These are phyloP conservation scores for Zalophus californianus DNA, from an alignment of 2,797 vertebrate species.

Conservation along the genomic window DNA sequence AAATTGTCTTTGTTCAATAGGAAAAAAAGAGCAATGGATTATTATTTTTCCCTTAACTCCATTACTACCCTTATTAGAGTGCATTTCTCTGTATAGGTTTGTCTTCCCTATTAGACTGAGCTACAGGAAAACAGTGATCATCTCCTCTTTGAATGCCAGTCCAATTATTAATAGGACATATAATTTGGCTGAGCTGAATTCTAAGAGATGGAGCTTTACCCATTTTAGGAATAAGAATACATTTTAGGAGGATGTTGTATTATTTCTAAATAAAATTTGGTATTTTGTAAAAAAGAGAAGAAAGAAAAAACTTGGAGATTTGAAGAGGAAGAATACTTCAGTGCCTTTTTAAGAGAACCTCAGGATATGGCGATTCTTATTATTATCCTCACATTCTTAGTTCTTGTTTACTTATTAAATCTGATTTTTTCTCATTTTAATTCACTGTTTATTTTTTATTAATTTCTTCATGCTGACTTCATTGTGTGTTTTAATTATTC, in stretches of 20 bases:
- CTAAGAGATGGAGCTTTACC: not conserved
- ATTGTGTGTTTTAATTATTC: not conserved
- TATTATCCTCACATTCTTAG: not conserved
- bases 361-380: not conserved
- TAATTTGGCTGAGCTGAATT: not conserved
- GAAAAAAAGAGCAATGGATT: not conserved
- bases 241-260: not conserved
- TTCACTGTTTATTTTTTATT: not conserved
- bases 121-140: not conserved
- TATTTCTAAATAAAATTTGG: slow-evolving; percentile 37
- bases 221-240: slow-evolving; percentile 3
- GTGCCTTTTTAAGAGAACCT: not conserved
- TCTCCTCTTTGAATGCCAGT: not conserved
- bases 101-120: not conserved
- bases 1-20: not conserved
- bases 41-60: not conserved
- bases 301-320: not conserved
- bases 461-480: not conserved
- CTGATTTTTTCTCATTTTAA: not conserved
- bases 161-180: not conserved
- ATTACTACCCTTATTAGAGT: not conserved
- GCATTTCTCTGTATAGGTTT: not conserved
- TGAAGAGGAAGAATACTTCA: not conserved
- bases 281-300: not conserved
- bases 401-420: not conserved